A percentile compares a stretch with the other conserved stretches of the same genome.
Evolutionary conservation across 1,140 invertebrate species (phyloP).

Genomic region (Nylanderia fulva): DNA sequence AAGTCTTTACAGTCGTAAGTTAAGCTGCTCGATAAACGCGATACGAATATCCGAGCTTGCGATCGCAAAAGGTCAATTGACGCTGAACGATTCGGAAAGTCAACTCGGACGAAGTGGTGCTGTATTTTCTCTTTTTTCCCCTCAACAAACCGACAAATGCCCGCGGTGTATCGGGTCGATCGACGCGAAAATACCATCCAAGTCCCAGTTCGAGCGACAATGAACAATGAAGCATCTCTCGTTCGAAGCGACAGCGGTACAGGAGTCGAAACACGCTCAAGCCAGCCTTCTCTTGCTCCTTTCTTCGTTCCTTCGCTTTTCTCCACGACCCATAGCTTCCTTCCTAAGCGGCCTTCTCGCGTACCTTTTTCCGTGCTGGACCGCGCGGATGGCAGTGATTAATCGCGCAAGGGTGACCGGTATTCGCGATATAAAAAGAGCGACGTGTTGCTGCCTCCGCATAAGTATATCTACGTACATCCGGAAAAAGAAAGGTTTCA

Average conservation of each 20-base stretch:
- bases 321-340: constrained; percentile 26
- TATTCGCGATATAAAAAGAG: constrained; percentile 72
- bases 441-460: constrained; percentile 70
- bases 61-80: constrained; percentile 19
- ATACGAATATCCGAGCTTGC: background rate
- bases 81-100: background rate
- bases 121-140: constrained; percentile 1
- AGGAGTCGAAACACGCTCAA: constrained; percentile 75
- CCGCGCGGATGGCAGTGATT: constrained; percentile 72
- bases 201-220: constrained; percentile 71
- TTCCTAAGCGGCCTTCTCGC: constrained; percentile 48
- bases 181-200: constrained; percentile 74
- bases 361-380: constrained; percentile 61
- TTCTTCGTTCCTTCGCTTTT: constrained; percentile 26
- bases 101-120: constrained; percentile 28
- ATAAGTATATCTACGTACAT: constrained; percentile 58
- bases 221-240: constrained; percentile 77
- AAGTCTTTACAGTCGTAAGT: background rate
- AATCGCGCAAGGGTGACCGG: constrained; percentile 74
- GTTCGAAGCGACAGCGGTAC: constrained; percentile 73
- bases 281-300: constrained; percentile 15
- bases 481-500: constrained; percentile 62
- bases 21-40: constrained; percentile 16
- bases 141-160: constrained; percentile 69
- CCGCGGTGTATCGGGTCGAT: constrained; percentile 70